Base-by-base conservation (phyloP, 2,888 invertebrate genomes). In the Ecliptopera silaceata region DNA sequence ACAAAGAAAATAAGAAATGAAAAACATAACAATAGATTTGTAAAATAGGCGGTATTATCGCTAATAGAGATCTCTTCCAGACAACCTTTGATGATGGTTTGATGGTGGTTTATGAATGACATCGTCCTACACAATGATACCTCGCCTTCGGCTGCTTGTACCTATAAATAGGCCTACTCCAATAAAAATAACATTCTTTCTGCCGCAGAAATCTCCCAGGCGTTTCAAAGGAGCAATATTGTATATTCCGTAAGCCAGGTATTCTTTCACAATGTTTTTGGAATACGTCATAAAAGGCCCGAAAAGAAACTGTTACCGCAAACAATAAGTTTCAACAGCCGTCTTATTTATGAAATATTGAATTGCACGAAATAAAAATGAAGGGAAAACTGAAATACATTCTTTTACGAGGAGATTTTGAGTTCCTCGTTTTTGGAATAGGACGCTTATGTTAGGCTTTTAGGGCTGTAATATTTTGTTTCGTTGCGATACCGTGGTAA, bases 281-380 rank as follows among this genome's bases (percentile, higher is more conserved):
- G 49, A 56, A 56, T 44, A 42, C 55, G 36, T 48, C 49, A 45
- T 31, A 48, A 45, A 58, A 54, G 38, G 44, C 42, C 57, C 41
- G 29, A 43, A 26, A 12, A 29, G 36, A 26, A 46, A 53, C 42
- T 45, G 46, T 57, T 36, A 43, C 59, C 59, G 43, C 59, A 55
- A 59, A 52, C 55, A 59, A 52, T 59, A 59, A 56, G 52, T 59
- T 59, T 56, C 56, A 56, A 59, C 51, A 48, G 56, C 52, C 45
- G 48, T 39, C 56, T 52, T 55, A 59, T 55, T 55, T 52, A 55
- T 41, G 52, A 59, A 59, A 59, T 59, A 59, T 59, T 56, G 59
- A 59, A 59, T 59, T 59, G 59, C 59, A 13, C 36, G 38, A 54
- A 50, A 59, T 59, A 54, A 51, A 52, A 59, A 47, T 50, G 46